A percentile compares a stretch with the other conserved stretches of the same genome.
Conservation (phyloP, 2,888 invertebrate species). For the Diarsia rubi region DNA sequence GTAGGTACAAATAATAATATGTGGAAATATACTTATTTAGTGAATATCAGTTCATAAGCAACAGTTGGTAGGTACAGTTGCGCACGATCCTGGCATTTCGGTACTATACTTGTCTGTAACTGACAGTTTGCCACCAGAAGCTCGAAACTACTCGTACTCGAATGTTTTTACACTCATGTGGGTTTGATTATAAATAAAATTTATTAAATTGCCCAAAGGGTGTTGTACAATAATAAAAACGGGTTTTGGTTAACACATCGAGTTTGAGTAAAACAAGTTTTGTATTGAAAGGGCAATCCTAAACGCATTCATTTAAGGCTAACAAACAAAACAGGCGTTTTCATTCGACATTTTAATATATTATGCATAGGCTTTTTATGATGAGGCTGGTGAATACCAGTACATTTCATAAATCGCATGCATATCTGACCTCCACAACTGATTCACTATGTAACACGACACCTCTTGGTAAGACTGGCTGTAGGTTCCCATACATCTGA, state of each 20-base stretch:
- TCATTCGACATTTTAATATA: background rate
- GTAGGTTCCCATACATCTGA: background rate
- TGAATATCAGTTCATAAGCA: constrained; percentile 38
- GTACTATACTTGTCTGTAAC: constrained; percentile 64
- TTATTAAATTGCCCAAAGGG: background rate
- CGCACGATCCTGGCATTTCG: constrained; percentile 76
- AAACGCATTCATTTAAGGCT: background rate
- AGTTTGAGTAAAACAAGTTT: constrained; percentile 7
- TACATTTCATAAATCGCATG: too few species aligned
- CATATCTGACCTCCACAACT: background rate
- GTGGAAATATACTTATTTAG: constrained; percentile 3
- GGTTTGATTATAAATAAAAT: constrained; percentile 11
- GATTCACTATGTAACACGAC: background rate
- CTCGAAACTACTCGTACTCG: background rate
- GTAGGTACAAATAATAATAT: constrained; percentile 17
- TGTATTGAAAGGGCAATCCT: background rate
- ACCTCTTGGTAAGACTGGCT: background rate
- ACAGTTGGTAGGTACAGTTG: constrained; percentile 42
- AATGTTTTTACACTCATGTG: constrained; percentile 12
- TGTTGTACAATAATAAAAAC: background rate
- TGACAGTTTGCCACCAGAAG: constrained; percentile 49
- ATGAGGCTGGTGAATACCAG: background rate
- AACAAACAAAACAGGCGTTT: background rate
- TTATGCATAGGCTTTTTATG: background rate
- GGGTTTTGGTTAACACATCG: background rate